phyloP scores from a whole-genome alignment of 2,797 vertebrate species.

The Propithecus deckenii region DNA sequence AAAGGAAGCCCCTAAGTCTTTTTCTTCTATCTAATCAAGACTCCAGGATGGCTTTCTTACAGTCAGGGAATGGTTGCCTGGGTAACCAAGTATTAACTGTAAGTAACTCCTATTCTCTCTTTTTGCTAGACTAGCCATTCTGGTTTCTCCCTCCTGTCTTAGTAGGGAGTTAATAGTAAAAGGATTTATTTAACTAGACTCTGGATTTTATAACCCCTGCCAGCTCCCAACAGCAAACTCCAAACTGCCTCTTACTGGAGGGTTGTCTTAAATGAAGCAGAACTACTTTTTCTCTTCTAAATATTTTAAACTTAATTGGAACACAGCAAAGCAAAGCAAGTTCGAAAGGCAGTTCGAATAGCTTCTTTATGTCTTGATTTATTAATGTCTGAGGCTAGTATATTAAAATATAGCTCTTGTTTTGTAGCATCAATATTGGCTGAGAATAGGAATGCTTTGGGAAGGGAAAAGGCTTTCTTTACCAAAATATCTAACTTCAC shows the following conservation, averaged over 20 bases:
- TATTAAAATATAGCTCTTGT: slow-evolving; percentile 27
- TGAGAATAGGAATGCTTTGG: background rate
- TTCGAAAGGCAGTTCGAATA: slow-evolving; percentile 33
- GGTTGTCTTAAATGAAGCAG: slow-evolving; percentile 73
- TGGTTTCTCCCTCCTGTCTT: slow-evolving; percentile 43
- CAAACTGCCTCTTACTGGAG: slow-evolving; percentile 69
- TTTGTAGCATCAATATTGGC: background rate
- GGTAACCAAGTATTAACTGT: slow-evolving; percentile 37
- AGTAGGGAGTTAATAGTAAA: slow-evolving; percentile 60
- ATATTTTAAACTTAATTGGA: slow-evolving; percentile 76
- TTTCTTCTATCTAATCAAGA: slow-evolving; percentile 1
- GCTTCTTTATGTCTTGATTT: slow-evolving; percentile 45
- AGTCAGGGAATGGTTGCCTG: background rate
- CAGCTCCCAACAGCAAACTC: slow-evolving; percentile 51
- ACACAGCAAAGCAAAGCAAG: slow-evolving; percentile 64
- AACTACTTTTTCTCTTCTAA: slow-evolving; percentile 70
- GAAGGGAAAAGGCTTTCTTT: background rate
- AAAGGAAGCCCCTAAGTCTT: background rate
- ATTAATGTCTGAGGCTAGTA: slow-evolving; percentile 1
- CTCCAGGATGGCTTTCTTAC: background rate
- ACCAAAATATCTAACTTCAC: slow-evolving; percentile 27
- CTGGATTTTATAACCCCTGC: slow-evolving; percentile 67
- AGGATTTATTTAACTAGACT: slow-evolving; percentile 73
- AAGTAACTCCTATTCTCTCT: slow-evolving; percentile 22
- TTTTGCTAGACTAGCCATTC: slow-evolving; percentile 18